Conservation (phyloP, 2,888 invertebrate species). For the Cheilosia impressa region DNA sequence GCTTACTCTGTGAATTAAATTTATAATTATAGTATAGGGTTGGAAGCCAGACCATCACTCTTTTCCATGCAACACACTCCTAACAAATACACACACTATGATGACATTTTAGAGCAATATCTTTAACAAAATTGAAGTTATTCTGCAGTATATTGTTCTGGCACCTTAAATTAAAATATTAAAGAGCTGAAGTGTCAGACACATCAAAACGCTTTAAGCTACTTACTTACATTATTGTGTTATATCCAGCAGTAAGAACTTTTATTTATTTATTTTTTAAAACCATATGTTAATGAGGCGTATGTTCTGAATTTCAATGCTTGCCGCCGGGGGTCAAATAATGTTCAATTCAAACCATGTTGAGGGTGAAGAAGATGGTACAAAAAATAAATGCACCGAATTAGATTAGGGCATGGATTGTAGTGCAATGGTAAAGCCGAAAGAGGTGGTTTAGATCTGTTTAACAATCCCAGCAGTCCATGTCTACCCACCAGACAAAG, state of each 20-base stretch:
- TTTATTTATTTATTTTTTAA: constrained; percentile 36
- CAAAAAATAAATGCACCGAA: constrained; percentile 67
- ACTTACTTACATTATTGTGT: constrained; percentile 7
- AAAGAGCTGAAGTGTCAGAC: too few relatives aligned
- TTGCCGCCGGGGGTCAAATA: constrained; percentile 76
- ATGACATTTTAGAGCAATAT: constrained; percentile 17
- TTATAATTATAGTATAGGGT: constrained; percentile 41
- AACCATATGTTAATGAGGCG: constrained; percentile 83
- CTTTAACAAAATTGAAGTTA: constrained; percentile 8
- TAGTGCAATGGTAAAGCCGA: constrained; percentile 62
- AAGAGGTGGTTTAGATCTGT: constrained; percentile 70
- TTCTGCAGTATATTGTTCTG: neutral
- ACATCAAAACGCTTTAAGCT: constrained; percentile 18
- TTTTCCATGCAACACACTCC: constrained; percentile 35
- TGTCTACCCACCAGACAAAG: constrained; percentile 78
- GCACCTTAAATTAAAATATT: neutral
- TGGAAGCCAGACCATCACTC: constrained; percentile 42
- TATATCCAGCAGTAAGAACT: constrained; percentile 1
- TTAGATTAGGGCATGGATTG: constrained; percentile 65
- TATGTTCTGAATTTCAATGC: constrained; percentile 79
- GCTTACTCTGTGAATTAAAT: constrained; percentile 59
- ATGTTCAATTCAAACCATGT: constrained; percentile 57
- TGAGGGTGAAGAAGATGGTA: constrained; percentile 57
- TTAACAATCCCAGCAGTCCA: constrained; percentile 68
- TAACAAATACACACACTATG: constrained; percentile 1